Percentiles rank a stretch among this genome's conserved stretches.
Evolutionary conservation across 2,888 invertebrate species (phyloP).

Genomic region (Drosophila anomalata): DNA sequence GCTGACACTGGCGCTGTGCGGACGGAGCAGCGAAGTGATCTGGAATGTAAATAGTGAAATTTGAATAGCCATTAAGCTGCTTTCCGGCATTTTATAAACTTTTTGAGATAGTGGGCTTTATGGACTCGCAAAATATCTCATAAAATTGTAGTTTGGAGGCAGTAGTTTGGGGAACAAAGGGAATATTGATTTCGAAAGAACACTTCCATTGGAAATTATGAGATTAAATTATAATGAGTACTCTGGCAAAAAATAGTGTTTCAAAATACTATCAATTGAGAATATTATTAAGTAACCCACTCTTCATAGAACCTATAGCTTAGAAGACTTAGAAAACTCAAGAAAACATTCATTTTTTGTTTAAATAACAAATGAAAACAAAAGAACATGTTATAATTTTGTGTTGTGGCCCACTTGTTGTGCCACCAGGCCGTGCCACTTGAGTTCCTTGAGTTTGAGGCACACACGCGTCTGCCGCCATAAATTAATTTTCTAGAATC

Average conservation of each 20-base stretch:
- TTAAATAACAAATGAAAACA: constrained; percentile 24
- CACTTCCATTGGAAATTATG: too few species aligned
- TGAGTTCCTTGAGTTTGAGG: constrained; percentile 21
- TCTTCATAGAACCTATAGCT: too few species aligned
- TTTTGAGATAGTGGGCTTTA: not conserved
- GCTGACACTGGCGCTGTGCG: constrained; percentile 72
- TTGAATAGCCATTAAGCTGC: constrained; percentile 6
- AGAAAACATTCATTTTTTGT: constrained; percentile 11
- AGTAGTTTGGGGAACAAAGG: not conserved
- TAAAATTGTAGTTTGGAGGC: not conserved
- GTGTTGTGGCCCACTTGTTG: constrained; percentile 35
- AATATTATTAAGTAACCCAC: too few species aligned
- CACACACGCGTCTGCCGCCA: constrained; percentile 44
- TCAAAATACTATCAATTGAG: too few species aligned
- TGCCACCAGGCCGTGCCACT: constrained; percentile 28
- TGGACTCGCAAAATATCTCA: not conserved
- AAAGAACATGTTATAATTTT: constrained; percentile 17
- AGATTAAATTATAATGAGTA: too few species aligned
- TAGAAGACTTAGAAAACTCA: too few species aligned
- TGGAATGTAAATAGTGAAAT: constrained; percentile 53
- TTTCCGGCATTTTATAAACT: not conserved
- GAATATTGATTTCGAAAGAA: not conserved
- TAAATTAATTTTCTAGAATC: constrained; percentile 54
- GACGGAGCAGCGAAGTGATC: constrained; percentile 82
- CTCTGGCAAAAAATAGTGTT: too few species aligned